phyloP scores from a whole-genome alignment of 2,797 vertebrate genomes.

The Crenuchus spilurus region DNA sequence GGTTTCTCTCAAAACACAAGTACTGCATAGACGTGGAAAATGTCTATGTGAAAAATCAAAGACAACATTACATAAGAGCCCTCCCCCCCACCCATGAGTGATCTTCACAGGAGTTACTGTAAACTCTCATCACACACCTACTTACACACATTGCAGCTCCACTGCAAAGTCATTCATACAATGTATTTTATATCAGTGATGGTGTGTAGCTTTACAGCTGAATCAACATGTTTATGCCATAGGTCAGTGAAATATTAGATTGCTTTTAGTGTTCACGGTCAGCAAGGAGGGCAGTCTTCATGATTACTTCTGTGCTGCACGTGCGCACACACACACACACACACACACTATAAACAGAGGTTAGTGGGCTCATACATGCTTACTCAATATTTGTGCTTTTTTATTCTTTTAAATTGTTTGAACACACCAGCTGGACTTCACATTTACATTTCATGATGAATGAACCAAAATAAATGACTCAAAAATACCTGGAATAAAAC shows the following conservation, averaged over 20 bases:
- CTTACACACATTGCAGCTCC: conserved; percentile 5
- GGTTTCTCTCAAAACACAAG: conserved; percentile 56
- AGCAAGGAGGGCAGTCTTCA: too few species aligned
- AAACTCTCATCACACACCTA: neutral
- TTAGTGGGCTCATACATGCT: too few species aligned
- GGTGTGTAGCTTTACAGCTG: conserved; percentile 21
- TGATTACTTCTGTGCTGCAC: too few species aligned
- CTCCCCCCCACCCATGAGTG: conserved; percentile 1
- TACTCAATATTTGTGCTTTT: too few species aligned
- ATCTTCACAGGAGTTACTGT: conserved; percentile 3
- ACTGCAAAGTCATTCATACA: conserved; percentile 6
- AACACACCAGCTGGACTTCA: too few species aligned
- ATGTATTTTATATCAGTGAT: neutral
- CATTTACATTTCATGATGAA: too few species aligned
- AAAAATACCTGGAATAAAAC: too few species aligned
- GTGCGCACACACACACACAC: too few species aligned
- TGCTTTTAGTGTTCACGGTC: neutral
- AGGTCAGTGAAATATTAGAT: neutral
- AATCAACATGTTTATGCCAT: neutral
- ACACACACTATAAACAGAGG: too few species aligned
- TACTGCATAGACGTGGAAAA: conserved; percentile 17
- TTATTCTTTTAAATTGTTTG: too few species aligned
- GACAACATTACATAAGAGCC: conserved; percentile 29
- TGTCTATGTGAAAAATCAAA: conserved; percentile 41
- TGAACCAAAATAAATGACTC: too few species aligned